Conservation (phyloP, 1,140 invertebrate species). For the Pseudomyrmex dendroicus region DNA sequence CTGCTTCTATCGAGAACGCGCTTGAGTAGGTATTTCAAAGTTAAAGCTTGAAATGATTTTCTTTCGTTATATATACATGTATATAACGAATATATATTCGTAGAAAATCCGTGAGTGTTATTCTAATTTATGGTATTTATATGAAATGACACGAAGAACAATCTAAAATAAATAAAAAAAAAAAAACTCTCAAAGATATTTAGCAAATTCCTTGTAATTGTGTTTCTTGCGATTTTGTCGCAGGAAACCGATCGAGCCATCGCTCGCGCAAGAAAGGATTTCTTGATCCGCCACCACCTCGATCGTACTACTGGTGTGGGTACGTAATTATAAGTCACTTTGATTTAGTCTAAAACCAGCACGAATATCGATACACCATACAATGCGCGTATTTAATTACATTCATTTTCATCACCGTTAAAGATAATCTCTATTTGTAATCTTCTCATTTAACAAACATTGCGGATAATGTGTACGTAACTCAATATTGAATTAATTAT, state of each 20-base stretch:
- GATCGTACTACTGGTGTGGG: constrained; percentile 89
- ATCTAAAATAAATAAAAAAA: background rate
- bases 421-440: background rate
- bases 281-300: constrained; percentile 89
- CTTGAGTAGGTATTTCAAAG: background rate
- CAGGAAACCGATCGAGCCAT: constrained; percentile 85
- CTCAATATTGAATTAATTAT: background rate
- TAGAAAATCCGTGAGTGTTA: background rate
- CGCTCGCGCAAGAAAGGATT: constrained; percentile 85
- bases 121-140: background rate
- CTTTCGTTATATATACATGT: background rate
- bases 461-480: background rate
- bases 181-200: background rate
- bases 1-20: background rate
- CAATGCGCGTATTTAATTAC: background rate
- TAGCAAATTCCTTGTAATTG: background rate
- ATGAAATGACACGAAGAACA: background rate
- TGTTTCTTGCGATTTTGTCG: constrained; percentile 22
- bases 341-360: constrained; percentile 13
- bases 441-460: background rate
- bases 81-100: background rate
- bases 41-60: background rate
- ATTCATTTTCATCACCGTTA: background rate
- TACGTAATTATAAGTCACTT: constrained; percentile 76
- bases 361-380: background rate